Evolutionary conservation across 1,140 invertebrate genomes (phyloP).

Genomic region (Drosophila burlai): DNA sequence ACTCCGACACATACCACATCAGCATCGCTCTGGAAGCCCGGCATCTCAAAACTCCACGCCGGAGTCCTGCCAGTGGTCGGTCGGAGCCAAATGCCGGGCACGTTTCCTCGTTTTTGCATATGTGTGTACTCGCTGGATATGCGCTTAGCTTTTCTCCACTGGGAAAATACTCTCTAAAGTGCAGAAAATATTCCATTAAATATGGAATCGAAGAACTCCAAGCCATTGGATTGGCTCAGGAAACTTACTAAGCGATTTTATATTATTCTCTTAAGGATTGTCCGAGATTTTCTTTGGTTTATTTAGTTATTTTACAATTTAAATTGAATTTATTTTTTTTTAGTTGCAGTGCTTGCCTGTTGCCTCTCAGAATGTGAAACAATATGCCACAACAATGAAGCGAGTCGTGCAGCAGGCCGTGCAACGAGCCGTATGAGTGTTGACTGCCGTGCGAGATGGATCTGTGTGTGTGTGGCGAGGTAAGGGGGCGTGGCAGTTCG

Average conservation of each 20-base stretch:
- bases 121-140: slow-evolving; percentile 28
- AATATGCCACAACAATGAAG: slow-evolving; percentile 77
- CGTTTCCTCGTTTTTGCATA: slow-evolving; percentile 51
- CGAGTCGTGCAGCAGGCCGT: slow-evolving; percentile 75
- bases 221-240: neutral
- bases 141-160: slow-evolving; percentile 9
- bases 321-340: neutral
- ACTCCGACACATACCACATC: slow-evolving; percentile 26
- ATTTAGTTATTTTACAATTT: neutral
- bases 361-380: slow-evolving; percentile 67
- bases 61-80: slow-evolving; percentile 28
- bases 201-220: neutral
- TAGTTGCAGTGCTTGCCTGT: slow-evolving; percentile 22
- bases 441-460: slow-evolving; percentile 57
- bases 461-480: neutral
- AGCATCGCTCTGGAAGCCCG: slow-evolving; percentile 15
- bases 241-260: neutral
- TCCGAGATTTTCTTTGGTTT: neutral
- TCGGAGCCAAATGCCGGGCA: slow-evolving; percentile 52
- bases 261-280: too few relatives aligned
- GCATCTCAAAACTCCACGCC: slow-evolving; percentile 41
- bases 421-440: slow-evolving; percentile 78
- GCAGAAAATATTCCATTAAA: neutral
- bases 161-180: neutral
- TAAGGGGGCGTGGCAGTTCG: slow-evolving; percentile 15